phyloP scores from a whole-genome alignment of 2,888 invertebrate genomes.

The Aphrophora alni region DNA sequence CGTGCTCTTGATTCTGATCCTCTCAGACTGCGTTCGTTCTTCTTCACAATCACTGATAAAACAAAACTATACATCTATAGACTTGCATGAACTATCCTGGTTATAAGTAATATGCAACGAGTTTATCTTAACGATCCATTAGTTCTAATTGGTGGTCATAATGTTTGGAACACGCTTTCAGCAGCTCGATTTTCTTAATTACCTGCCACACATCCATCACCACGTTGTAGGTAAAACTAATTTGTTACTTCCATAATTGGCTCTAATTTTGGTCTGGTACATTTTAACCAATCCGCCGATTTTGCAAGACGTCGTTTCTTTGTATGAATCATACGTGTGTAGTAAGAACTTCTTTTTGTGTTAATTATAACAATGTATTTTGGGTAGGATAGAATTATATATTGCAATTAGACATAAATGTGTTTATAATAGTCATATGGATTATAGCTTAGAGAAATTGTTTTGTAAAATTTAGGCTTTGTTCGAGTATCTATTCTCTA shows the following conservation, averaged over 20 bases:
- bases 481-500: too few species aligned
- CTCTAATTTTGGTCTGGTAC: neutral
- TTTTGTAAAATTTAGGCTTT: too few species aligned
- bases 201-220: neutral
- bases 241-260: neutral
- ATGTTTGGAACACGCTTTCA: constrained; percentile 1
- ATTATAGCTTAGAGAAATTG: too few species aligned
- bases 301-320: neutral
- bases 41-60: too few species aligned
- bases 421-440: too few species aligned
- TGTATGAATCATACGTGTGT: too few species aligned
- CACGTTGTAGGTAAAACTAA: neutral
- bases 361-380: too few species aligned
- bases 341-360: too few species aligned
- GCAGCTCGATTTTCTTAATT: neutral
- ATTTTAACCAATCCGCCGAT: neutral
- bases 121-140: neutral
- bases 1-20: neutral
- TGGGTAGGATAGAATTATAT: too few species aligned
- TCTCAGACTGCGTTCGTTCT: neutral
- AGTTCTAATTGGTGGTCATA: neutral
- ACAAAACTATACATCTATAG: neutral
- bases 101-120: neutral
- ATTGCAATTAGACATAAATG: too few species aligned
- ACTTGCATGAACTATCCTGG: neutral